These are phyloP conservation scores for Poeciliopsis retropinna DNA, from an alignment of 2,113 vertebrate species.

Conservation along the genomic window DNA sequence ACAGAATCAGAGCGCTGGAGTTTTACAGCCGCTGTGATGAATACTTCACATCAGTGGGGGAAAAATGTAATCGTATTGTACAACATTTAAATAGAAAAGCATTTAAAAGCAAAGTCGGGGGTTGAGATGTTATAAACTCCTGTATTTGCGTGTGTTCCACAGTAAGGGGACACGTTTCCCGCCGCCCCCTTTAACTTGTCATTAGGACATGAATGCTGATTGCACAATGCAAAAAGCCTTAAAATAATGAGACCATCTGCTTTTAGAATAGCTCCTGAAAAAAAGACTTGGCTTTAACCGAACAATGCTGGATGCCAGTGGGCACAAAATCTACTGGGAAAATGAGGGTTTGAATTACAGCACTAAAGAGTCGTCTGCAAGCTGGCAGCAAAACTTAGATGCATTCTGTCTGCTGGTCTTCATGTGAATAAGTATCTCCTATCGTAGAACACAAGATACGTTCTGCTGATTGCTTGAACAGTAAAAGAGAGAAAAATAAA, in stretches of 20 bases:
- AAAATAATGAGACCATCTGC: constrained; percentile 1
- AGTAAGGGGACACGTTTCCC: neutral
- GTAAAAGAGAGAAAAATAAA: neutral
- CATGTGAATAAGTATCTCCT: neutral
- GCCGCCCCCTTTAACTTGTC: neutral
- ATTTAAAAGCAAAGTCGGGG: constrained; percentile 31
- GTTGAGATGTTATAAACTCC: constrained; percentile 8
- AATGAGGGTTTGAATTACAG: neutral
- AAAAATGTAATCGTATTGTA: constrained; percentile 50
- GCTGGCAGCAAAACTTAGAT: neutral
- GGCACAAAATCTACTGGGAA: neutral
- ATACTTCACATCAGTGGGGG: constrained; percentile 46
- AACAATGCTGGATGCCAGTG: neutral
- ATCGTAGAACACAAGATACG: neutral
- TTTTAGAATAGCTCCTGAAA: constrained; percentile 6
- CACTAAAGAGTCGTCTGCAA: constrained; percentile 6
- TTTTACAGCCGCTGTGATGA: constrained; percentile 58
- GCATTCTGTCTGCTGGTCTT: neutral
- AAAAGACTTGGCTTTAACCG: neutral
- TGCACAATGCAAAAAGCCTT: neutral
- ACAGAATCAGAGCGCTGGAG: constrained; percentile 57
- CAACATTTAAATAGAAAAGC: constrained; percentile 17
- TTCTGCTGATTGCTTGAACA: neutral
- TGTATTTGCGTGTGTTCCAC: neutral
- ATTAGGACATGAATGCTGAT: neutral